phyloP scores from a whole-genome alignment of 1,140 invertebrate genomes.

The Drosophila oshimai region DNA sequence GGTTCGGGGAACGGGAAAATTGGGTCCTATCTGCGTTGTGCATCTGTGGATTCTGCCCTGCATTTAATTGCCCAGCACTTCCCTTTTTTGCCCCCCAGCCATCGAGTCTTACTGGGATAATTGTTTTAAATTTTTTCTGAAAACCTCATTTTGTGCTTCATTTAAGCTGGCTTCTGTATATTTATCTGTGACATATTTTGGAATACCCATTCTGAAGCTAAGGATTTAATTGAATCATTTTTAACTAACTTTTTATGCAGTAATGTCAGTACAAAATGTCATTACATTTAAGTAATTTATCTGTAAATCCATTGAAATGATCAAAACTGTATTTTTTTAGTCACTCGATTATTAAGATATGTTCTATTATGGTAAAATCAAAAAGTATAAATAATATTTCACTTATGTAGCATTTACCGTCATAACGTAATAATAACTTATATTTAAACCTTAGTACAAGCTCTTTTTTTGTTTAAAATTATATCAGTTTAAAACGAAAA shows the following conservation, averaged over 20 bases:
- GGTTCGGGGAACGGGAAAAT: background rate
- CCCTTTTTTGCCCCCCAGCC: background rate
- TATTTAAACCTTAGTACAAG: background rate
- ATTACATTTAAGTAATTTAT: too few relatives aligned
- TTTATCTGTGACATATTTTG: background rate
- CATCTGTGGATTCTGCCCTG: slow-evolving; percentile 49
- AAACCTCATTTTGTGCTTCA: slow-evolving; percentile 30
- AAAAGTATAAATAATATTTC: too few relatives aligned
- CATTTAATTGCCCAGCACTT: slow-evolving; percentile 59
- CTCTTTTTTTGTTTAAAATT: background rate
- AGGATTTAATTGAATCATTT: too few relatives aligned
- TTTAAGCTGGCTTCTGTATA: slow-evolving; percentile 13
- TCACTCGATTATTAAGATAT: too few relatives aligned
- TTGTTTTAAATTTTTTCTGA: slow-evolving; percentile 23
- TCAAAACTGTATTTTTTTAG: too few relatives aligned
- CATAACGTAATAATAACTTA: background rate
- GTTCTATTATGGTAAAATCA: too few relatives aligned
- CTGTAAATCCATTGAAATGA: too few relatives aligned
- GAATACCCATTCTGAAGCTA: background rate
- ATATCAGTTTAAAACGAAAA: background rate
- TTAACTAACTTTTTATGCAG: too few relatives aligned
- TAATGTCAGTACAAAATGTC: too few relatives aligned
- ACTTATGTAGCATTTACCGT: too few relatives aligned
- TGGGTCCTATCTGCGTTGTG: slow-evolving; percentile 45
- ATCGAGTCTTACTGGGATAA: slow-evolving; percentile 8